These are phyloP conservation scores for Chrysolina americana DNA, from an alignment of 2,888 invertebrate genomes.

Conservation along the genomic window DNA sequence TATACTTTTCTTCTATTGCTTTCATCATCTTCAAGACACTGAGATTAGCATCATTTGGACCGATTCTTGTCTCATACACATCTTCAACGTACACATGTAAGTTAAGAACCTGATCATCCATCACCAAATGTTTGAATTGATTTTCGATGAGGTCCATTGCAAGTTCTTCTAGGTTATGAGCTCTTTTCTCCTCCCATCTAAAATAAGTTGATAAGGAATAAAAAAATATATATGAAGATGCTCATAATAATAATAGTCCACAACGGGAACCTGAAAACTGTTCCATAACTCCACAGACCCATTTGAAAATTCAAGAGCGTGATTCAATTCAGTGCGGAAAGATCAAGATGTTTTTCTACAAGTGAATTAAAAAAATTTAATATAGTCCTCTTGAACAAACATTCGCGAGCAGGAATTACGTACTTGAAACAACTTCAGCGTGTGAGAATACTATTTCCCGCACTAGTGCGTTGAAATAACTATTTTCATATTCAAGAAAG, in stretches of 20 bases:
- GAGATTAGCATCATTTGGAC: slow-evolving; percentile 74
- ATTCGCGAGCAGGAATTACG: too few species aligned
- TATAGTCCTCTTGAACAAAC: too few species aligned
- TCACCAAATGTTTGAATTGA: slow-evolving; percentile 73
- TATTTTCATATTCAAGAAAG: too few species aligned
- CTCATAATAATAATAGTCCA: neutral
- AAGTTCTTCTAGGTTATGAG: slow-evolving; percentile 71
- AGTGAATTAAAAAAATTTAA: too few species aligned
- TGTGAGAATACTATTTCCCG: too few species aligned
- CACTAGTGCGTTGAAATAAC: too few species aligned
- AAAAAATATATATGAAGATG: neutral
- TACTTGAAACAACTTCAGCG: too few species aligned
- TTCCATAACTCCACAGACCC: too few species aligned
- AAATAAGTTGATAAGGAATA: slow-evolving; percentile 16
- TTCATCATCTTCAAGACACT: slow-evolving; percentile 74
- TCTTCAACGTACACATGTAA: slow-evolving; percentile 76
- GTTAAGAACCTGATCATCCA: slow-evolving; percentile 73
- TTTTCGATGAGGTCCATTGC: slow-evolving; percentile 73
- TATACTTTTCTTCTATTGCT: slow-evolving; percentile 74
- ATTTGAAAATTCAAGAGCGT: too few species aligned
- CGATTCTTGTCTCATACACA: slow-evolving; percentile 75
- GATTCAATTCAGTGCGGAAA: too few species aligned
- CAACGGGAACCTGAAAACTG: too few species aligned
- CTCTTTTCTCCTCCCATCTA: slow-evolving; percentile 72
- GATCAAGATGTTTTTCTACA: too few species aligned